Evolutionary conservation across 2,888 invertebrate species (phyloP).

Genomic region (Aphelenchoides bicaudatus): DNA sequence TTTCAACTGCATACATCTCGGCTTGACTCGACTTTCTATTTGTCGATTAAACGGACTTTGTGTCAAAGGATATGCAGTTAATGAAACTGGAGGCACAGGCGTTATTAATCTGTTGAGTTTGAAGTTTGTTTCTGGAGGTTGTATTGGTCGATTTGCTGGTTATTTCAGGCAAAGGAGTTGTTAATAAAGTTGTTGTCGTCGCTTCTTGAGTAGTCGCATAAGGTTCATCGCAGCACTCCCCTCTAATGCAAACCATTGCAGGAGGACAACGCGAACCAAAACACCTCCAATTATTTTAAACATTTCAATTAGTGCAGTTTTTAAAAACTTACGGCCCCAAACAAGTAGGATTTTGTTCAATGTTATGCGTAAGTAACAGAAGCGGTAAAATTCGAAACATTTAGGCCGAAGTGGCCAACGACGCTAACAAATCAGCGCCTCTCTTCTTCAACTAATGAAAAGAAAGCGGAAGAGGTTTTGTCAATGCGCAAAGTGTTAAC

Average conservation of each 20-base stretch:
- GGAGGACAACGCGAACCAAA: constrained; percentile 7
- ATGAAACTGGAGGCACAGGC: not conserved
- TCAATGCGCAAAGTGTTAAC: not conserved
- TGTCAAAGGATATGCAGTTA: not conserved
- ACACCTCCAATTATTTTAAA: too few species aligned
- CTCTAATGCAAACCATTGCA: constrained; percentile 16
- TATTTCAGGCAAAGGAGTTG: too few species aligned
- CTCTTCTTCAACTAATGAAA: not conserved
- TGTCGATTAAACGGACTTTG: too few species aligned
- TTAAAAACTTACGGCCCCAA: constrained; percentile 8
- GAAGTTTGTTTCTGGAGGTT: too few species aligned
- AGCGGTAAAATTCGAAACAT: constrained; percentile 12
- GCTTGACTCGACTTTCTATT: too few species aligned
- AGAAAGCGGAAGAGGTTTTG: not conserved
- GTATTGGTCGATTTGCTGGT: constrained; percentile 5
- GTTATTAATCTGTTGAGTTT: constrained; percentile 6
- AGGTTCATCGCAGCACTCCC: constrained; percentile 18
- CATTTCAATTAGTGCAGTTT: too few species aligned
- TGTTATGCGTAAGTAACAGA: constrained; percentile 17
- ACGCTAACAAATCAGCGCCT: too few species aligned
- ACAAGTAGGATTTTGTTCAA: too few species aligned
- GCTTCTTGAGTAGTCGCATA: too few species aligned
- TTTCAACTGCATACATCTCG: too few species aligned
- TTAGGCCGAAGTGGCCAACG: too few species aligned
- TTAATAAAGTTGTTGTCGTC: too few species aligned